Evolutionary conservation across 2,888 invertebrate species (phyloP), one percentile per base, ranked within the genome.

Genomic region (Drosophila colorata): DNA sequence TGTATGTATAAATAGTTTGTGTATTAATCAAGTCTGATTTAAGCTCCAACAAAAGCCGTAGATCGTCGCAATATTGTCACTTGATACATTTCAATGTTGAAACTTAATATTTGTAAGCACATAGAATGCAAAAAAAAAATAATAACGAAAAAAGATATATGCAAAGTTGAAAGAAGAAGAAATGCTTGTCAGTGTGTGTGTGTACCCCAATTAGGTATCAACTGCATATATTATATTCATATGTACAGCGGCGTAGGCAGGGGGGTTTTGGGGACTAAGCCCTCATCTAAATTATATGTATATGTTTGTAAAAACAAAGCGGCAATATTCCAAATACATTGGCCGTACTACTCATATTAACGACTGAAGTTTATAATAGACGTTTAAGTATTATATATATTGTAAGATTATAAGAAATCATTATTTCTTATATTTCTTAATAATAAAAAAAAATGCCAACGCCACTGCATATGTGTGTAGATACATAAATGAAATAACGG

Each of bases 21-120:
- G 16, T 6, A 9, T 38, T 16, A 38, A 38, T 23, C 49, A 51
- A 16, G 13, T 33, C 11, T 13, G 13, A 4, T 33, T 52, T 31
- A 56, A 53, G 53, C 60, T 43, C 18, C 8, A 11, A 7, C 16
- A 53, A 59, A 20, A 33, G 49, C 51, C 44, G 31, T 51, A 33
- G 49, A 63, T 63, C 48, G 56, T 14, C 43, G 47, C 9, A 31
- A 28, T 48, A 20, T 47, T 18, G 69, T 61, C 56, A 70, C 33
- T 57, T 40, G 69, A 70, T 69, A 70, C 63, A 40, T 43, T 57
- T 57, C 35, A 28, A 18, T 41, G 46, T 37, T 57, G 69, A 69
- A 69, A 69, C 43, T 13, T 41, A 57, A 69, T 69, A 68, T 43
- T 48, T 35, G 56, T 4, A 52, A 43, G 47, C 53, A 31, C 28